Evolutionary conservation across 2,888 invertebrate genomes (phyloP).

Genomic region (Cantharis rufa): DNA sequence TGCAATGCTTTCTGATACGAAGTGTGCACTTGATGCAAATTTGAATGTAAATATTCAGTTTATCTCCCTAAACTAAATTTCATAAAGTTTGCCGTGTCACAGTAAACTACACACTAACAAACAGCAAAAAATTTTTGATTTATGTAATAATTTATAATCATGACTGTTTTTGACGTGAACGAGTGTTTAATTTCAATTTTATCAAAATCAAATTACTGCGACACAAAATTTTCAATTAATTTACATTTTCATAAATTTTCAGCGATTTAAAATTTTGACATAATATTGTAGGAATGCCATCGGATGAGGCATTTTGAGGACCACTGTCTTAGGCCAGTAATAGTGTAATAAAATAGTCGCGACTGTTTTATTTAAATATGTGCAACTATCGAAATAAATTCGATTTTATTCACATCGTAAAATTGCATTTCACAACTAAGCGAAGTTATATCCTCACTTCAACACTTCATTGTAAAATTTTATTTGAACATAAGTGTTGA

Average conservation of each 20-base stretch:
- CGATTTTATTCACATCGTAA: background rate
- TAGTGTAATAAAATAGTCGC: background rate
- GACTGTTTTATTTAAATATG: background rate
- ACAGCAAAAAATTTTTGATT: background rate
- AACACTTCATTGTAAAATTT: slow-evolving; percentile 26
- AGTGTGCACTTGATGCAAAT: slow-evolving; percentile 26
- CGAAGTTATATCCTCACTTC: slow-evolving; percentile 27
- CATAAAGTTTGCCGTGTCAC: slow-evolving; percentile 3
- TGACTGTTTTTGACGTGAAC: background rate
- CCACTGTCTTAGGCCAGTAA: background rate
- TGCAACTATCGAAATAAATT: background rate
- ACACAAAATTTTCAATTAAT: background rate
- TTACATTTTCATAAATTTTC: background rate
- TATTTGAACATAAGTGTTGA: slow-evolving; percentile 26
- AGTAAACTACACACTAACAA: background rate
- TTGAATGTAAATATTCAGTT: slow-evolving; percentile 15
- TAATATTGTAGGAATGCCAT: background rate
- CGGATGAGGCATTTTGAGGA: no score
- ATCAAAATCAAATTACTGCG: background rate
- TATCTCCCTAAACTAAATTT: slow-evolving; percentile 8
- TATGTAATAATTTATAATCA: background rate
- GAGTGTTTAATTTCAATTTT: background rate
- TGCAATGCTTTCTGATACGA: slow-evolving; percentile 20
- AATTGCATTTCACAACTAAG: slow-evolving; percentile 16
- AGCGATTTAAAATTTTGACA: background rate